Evolutionary conservation across 2,888 invertebrate genomes (phyloP).

Genomic region (Agelastica alni): DNA sequence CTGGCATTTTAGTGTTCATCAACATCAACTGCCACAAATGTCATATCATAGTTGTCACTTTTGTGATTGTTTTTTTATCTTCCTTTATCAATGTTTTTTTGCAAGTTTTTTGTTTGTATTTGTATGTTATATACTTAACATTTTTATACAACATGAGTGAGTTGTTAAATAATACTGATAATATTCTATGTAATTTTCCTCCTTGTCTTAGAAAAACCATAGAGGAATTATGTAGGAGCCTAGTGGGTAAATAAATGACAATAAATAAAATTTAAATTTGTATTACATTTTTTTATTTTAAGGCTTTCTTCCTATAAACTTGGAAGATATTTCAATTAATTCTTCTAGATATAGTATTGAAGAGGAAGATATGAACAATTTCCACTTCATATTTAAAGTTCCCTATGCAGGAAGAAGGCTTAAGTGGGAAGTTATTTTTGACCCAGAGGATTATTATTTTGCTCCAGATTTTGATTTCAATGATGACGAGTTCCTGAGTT

Average conservation of each 20-base stretch:
- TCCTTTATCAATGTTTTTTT: background rate
- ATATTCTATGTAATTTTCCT: slow-evolving; percentile 39
- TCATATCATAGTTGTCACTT: background rate
- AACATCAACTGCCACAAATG: too few species aligned
- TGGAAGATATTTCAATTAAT: slow-evolving; percentile 29
- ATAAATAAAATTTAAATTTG: background rate
- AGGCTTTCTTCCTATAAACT: slow-evolving; percentile 37
- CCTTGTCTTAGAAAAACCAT: slow-evolving; percentile 41
- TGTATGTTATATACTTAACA: too few species aligned
- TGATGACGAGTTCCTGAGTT: slow-evolving; percentile 67
- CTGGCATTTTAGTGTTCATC: too few species aligned
- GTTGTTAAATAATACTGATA: slow-evolving; percentile 32
- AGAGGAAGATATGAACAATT: slow-evolving; percentile 28
- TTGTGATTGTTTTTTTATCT: background rate
- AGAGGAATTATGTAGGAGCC: slow-evolving; percentile 38
- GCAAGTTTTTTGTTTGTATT: too few species aligned
- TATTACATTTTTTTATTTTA: slow-evolving; percentile 16
- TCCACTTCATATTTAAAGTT: slow-evolving; percentile 65
- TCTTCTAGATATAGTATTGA: slow-evolving; percentile 17
- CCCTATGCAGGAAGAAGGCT: slow-evolving; percentile 72
- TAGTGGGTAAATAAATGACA: slow-evolving; percentile 38
- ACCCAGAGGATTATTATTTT: slow-evolving; percentile 57
- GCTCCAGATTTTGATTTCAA: slow-evolving; percentile 80
- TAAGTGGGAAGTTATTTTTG: slow-evolving; percentile 74
- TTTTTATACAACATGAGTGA: slow-evolving; percentile 33